Evolutionary conservation across 2,113 vertebrate genomes (phyloP).

Genomic region (Myrmecobius fasciatus): DNA sequence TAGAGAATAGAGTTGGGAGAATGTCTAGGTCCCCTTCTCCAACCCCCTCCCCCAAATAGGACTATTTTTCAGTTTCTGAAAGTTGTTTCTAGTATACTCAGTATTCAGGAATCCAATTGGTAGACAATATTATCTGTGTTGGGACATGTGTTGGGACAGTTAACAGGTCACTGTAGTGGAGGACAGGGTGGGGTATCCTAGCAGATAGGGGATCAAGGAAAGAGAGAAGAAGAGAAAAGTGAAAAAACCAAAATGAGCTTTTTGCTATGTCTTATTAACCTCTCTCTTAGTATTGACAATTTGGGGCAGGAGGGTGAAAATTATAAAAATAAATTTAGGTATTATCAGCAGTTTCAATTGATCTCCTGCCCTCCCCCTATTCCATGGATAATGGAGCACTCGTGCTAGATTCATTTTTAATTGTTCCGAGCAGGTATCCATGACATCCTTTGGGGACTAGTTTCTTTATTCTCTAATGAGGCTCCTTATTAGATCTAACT

Average conservation of each 20-base stretch:
- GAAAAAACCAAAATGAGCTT: not conserved
- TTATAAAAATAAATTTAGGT: not conserved
- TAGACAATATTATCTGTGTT: not conserved
- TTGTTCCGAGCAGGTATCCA: not conserved
- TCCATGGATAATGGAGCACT: constrained; percentile 24
- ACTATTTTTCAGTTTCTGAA: not conserved
- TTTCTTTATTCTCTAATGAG: constrained; percentile 24
- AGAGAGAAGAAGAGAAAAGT: not conserved
- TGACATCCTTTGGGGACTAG: not conserved
- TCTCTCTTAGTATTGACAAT: not conserved
- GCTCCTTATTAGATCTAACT: constrained; percentile 9
- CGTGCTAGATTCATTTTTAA: constrained; percentile 31
- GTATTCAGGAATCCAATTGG: not conserved
- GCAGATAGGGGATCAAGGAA: not conserved
- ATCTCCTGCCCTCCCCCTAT: not conserved
- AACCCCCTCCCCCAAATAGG: not conserved
- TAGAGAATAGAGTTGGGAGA: not conserved
- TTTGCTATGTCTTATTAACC: not conserved
- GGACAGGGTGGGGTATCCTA: not conserved
- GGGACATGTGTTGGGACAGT: not conserved
- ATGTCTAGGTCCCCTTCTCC: not conserved
- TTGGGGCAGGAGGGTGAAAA: not conserved
- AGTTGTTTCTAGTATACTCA: not conserved
- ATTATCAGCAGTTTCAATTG: not conserved
- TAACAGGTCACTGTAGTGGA: not conserved